A percentile compares a stretch with the other conserved stretches of the same genome.
These are phyloP conservation scores for Oegoconia quadripuncta DNA, from an alignment of 2,888 invertebrate species.

Conservation along the genomic window DNA sequence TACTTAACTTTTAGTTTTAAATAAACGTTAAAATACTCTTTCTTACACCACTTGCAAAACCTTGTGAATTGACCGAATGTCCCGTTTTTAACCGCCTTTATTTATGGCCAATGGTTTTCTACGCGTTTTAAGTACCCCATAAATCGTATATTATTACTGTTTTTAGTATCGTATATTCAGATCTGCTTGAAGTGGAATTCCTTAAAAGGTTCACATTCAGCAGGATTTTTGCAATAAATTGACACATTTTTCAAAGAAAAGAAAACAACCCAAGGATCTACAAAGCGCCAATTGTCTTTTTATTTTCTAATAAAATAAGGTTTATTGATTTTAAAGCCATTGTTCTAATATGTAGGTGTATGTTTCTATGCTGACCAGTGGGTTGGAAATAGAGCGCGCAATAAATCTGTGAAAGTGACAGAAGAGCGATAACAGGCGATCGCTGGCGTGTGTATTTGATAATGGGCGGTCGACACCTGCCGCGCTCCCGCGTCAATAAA, in stretches of 20 bases:
- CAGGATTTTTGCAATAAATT: background rate
- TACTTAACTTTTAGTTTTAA: background rate
- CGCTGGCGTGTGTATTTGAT: constrained; percentile 55
- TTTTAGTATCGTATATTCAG: constrained; percentile 38
- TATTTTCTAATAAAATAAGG: no score
- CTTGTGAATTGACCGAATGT: constrained; percentile 28
- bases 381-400: constrained; percentile 38
- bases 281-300: no score
- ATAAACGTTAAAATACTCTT: constrained; percentile 2
- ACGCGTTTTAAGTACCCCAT: constrained; percentile 45
- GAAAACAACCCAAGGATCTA: no score
- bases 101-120: constrained; percentile 42
- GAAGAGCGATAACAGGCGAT: constrained; percentile 54
- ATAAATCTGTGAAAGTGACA: constrained; percentile 58
- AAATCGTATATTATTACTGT: constrained; percentile 52
- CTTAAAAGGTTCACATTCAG: constrained; percentile 7
- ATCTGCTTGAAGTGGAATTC: constrained; percentile 20
- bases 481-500: constrained; percentile 24
- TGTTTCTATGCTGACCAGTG: background rate
- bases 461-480: constrained; percentile 52
- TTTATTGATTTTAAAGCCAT: background rate
- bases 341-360: constrained; percentile 5
- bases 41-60: constrained; percentile 6
- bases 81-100: constrained; percentile 40
- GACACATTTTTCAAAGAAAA: no score